These are phyloP conservation scores for Apaloderma vittatum DNA, from an alignment of 2,113 vertebrate genomes.

Conservation along the genomic window DNA sequence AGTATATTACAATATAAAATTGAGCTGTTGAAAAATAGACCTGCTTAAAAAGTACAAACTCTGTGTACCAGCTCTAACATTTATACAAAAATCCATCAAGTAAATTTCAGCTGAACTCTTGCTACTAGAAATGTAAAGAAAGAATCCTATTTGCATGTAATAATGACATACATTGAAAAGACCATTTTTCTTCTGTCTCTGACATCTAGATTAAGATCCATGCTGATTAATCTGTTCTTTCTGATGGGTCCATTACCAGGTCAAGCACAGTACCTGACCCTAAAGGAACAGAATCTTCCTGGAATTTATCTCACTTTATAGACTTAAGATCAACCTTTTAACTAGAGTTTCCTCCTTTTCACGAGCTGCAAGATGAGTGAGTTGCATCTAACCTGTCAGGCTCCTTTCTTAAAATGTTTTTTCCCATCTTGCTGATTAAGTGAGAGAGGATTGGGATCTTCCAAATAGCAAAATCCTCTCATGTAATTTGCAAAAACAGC, in stretches of 20 bases:
- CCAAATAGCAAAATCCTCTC: neutral
- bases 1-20: neutral
- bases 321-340: neutral
- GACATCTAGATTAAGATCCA: neutral
- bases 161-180: neutral
- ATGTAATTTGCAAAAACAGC: neutral
- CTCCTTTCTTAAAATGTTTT: neutral
- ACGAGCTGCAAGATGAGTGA: neutral
- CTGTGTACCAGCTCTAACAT: neutral
- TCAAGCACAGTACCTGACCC: neutral
- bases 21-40: constrained; percentile 10
- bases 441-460: neutral
- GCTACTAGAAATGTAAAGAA: neutral
- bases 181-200: neutral
- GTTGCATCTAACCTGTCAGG: neutral
- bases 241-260: neutral
- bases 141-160: neutral
- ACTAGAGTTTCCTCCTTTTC: neutral
- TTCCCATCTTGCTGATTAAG: neutral
- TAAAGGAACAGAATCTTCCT: neutral
- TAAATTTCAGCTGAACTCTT: neutral
- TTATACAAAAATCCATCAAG: neutral
- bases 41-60: neutral
- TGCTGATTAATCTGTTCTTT: constrained; percentile 20
- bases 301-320: neutral